Evolutionary conservation across 1,140 invertebrate species (phyloP), one percentile per base, ranked within the genome.

Genomic region (Zaprionus africanus): DNA sequence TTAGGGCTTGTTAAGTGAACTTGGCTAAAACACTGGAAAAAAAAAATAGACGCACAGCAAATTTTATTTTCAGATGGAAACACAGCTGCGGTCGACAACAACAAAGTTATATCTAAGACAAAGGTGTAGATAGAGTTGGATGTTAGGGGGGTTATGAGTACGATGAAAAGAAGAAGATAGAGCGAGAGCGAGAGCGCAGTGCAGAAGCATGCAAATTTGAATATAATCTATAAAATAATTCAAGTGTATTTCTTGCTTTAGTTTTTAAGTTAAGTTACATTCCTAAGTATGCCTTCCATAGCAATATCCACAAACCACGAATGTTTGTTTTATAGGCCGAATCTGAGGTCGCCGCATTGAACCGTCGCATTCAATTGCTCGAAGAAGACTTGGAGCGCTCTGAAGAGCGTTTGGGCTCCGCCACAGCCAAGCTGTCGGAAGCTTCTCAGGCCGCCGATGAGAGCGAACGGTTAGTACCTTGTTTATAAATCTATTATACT

Each of bases 381-480:
- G 99, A 99, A 95, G 99, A 99, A 94, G 99, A 99, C 94, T 95
- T 99, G 87, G 99, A 99, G 94, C 96, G 98, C 94, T 99, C 98
- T 76, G 99, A 99, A 94, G 98, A 99, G 93, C 96, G 99, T 94
- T 95, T 99, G 87, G 97, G 98, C 92, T 98, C 98, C 81, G 98
- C 98, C 93, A 98, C 98, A 90, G 96, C 97, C 92, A 99, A 99
- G 95, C 95, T 99, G 93, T 98, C 99, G 79, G 98, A 99, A 95
- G 99, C 99, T 85, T 99, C 98, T 81, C 98, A 99, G 94, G 98
- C 98, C 90, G 99, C 99, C 92, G 99, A 99, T 96, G 99, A 99
- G 94, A 99, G 98, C 93, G 99, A 99, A 97, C 98, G 99, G 99
- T 99, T 96, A 95, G 95, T 93, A 90, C 78, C 65, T 78, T 81